phyloP scores from a whole-genome alignment of 2,888 invertebrate genomes.

The Cosmopolites sordidus region DNA sequence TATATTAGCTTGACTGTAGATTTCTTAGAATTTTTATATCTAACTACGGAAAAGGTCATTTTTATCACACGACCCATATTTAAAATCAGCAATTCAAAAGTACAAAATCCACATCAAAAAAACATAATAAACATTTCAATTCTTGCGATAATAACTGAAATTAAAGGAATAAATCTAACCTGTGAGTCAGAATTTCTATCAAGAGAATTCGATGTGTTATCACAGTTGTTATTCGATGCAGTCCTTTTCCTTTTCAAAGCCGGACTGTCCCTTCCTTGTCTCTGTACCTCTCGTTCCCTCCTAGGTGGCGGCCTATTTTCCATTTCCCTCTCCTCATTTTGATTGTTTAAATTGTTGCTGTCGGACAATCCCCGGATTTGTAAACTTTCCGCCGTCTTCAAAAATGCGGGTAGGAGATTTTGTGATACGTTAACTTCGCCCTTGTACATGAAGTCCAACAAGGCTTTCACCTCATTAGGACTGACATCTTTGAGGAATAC shows the following conservation, averaged over 20 bases:
- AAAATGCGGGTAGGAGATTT: conserved; percentile 84
- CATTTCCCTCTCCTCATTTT: conserved; percentile 40
- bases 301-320: conserved; percentile 14
- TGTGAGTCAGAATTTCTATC: conserved; percentile 67
- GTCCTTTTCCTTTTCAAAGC: conserved; percentile 61
- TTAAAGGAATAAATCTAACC: conserved; percentile 45
- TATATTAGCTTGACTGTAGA: no score
- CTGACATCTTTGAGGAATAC: conserved; percentile 91
- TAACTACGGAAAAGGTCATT: no score
- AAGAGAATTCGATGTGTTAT: conserved; percentile 58
- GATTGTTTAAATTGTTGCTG: conserved; percentile 60
- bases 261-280: conserved; percentile 44
- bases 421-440: conserved; percentile 78
- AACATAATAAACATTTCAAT: no score
- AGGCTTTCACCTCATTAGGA: conserved; percentile 82
- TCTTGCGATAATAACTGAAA: neutral
- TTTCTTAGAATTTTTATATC: no score
- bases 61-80: no score
- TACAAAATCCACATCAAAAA: no score
- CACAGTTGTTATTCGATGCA: conserved; percentile 61
- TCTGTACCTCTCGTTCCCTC: conserved; percentile 20
- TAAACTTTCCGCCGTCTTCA: conserved; percentile 87
- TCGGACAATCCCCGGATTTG: conserved; percentile 87
- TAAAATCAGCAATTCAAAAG: no score
- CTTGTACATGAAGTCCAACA: conserved; percentile 91